A percentile compares a stretch with the other conserved stretches of the same genome.
These are phyloP conservation scores for Hirtodrosophila histrioides DNA, from an alignment of 2,888 invertebrate genomes.

Conservation along the genomic window DNA sequence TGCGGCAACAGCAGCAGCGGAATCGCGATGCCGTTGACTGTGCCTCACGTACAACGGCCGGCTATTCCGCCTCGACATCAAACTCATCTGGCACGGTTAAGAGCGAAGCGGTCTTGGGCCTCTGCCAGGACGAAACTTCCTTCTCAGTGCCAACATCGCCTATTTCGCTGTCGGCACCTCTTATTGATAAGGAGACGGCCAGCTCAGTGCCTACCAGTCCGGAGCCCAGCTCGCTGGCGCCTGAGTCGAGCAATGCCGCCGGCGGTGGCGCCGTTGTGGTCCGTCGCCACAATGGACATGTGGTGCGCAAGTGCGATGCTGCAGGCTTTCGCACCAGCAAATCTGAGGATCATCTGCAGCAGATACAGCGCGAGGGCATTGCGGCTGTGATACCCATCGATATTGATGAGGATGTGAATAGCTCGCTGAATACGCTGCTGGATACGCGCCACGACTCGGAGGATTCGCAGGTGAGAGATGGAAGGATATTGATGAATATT, in stretches of 20 bases:
- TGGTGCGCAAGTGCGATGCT: constrained; percentile 85
- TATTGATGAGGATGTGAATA: constrained; percentile 96
- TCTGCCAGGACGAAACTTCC: constrained; percentile 82
- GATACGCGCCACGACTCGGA: constrained; percentile 89
- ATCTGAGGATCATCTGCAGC: constrained; percentile 96
- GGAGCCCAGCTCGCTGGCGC: constrained; percentile 84
- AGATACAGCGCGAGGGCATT: constrained; percentile 86
- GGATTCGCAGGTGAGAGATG: constrained; percentile 83
- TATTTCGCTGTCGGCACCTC: constrained; percentile 85
- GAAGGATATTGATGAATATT: background rate
- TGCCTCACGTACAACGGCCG: constrained; percentile 46
- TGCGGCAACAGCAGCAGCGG: constrained; percentile 67
- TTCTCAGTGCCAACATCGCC: constrained; percentile 85
- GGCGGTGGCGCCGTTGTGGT: constrained; percentile 73
- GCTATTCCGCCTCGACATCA: constrained; percentile 67
- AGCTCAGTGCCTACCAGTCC: constrained; percentile 90
- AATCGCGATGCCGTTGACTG: constrained; percentile 75
- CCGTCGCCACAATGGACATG: constrained; percentile 85
- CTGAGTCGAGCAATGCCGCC: constrained; percentile 85
- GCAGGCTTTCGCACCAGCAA: constrained; percentile 94
- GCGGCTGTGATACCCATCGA: constrained; percentile 94
- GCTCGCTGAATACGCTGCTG: constrained; percentile 94
- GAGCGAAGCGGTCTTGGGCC: constrained; percentile 70
- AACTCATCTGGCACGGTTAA: constrained; percentile 84
- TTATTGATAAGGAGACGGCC: constrained; percentile 83